Evolutionary conservation across 2,888 invertebrate genomes (phyloP).

Genomic region (Leptarthrus brevirostris): DNA sequence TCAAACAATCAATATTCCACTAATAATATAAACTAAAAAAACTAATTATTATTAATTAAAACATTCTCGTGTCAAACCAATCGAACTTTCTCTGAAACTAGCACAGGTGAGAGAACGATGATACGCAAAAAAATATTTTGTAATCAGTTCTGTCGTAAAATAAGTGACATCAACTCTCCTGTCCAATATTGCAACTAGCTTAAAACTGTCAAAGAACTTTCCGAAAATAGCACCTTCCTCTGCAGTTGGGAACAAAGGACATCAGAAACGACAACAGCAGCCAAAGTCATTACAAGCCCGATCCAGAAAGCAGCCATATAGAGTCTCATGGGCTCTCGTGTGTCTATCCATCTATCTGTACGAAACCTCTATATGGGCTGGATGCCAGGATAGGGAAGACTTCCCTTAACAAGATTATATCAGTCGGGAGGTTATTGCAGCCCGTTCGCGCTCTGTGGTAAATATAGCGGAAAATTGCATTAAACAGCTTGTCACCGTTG

Average conservation of each 20-base stretch:
- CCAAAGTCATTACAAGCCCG: conserved; percentile 41
- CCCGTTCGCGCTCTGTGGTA: conserved; percentile 57
- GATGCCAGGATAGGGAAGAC: conserved; percentile 37
- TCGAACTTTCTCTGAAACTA: too few species aligned
- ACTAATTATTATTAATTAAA: too few species aligned
- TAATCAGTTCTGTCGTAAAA: conserved; percentile 4
- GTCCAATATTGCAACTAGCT: conserved; percentile 39
- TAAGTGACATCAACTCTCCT: background rate
- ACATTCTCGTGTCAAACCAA: too few species aligned
- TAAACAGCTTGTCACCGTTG: conserved; percentile 67
- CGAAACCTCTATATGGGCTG: conserved; percentile 13
- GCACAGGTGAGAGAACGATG: too few species aligned
- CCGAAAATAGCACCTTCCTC: conserved; percentile 21
- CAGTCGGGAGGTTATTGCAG: conserved; percentile 35
- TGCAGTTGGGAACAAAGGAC: conserved; percentile 41
- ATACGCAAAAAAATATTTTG: background rate
- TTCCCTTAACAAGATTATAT: conserved; percentile 48
- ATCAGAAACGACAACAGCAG: conserved; percentile 44
- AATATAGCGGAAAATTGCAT: conserved; percentile 67
- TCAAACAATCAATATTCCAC: too few species aligned
- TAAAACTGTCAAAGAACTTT: conserved; percentile 30
- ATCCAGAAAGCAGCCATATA: conserved; percentile 34
- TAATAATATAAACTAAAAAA: too few species aligned
- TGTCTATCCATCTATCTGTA: conserved; percentile 40
- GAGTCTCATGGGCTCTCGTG: conserved; percentile 32